Conservation (phyloP, 2,113 vertebrate species). For the Butorides virescens region DNA sequence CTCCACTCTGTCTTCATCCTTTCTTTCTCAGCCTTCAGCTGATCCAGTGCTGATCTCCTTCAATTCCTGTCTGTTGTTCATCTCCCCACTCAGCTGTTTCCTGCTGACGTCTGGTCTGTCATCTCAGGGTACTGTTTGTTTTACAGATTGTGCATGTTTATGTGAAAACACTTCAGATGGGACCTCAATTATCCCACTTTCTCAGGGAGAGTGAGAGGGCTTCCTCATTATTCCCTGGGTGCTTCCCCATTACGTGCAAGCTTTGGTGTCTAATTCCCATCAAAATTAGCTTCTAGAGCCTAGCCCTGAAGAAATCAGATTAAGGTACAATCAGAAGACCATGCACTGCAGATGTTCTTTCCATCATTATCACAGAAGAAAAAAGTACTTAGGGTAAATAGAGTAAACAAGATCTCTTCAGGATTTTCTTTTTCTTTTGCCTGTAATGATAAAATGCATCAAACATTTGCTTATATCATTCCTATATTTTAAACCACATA, state of each 20-base stretch:
- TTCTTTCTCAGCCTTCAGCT: neutral
- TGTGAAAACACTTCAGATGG: neutral
- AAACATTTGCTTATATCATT: neutral
- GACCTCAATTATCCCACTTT: neutral
- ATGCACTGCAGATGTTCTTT: neutral
- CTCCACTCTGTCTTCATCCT: neutral
- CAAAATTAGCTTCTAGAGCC: neutral
- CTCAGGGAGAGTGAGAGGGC: neutral
- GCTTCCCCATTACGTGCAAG: neutral
- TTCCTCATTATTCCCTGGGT: neutral
- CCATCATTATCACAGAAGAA: neutral
- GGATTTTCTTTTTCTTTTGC: neutral
- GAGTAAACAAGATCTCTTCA: neutral
- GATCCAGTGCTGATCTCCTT: neutral
- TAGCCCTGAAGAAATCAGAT: neutral
- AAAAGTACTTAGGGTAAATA: neutral
- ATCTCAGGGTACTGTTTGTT: neutral
- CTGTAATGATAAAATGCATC: neutral
- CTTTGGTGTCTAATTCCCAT: neutral
- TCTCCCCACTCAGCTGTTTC: neutral
- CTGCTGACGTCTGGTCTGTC: neutral
- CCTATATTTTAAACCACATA: neutral
- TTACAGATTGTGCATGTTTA: neutral
- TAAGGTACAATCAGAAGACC: neutral
- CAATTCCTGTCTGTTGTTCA: neutral